Conservation (phyloP, 1,140 invertebrate genomes). For the Pygmarrhopalites habei region DNA sequence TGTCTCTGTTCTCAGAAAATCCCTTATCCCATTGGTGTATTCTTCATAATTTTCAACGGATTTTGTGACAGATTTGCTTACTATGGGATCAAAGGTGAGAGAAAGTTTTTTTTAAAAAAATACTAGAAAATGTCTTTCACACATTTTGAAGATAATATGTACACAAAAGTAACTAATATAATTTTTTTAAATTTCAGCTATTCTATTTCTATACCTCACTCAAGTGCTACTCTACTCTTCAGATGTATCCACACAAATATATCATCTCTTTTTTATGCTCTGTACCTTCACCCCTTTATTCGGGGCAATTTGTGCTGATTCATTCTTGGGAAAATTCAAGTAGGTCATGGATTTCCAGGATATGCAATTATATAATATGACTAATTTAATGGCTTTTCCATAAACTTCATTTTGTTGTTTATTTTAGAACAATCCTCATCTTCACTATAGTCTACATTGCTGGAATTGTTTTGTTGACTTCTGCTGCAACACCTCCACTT, state of each 20-base stretch:
- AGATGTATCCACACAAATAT: slow-evolving; percentile 65
- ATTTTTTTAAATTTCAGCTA: slow-evolving; percentile 64
- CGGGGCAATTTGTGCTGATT: slow-evolving; percentile 73
- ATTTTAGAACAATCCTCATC: slow-evolving; percentile 70
- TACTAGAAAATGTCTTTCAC: background rate
- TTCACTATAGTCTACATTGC: slow-evolving; percentile 77
- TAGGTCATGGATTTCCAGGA: slow-evolving; percentile 40
- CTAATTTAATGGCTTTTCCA: background rate
- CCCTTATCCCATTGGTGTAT: background rate
- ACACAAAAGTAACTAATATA: background rate
- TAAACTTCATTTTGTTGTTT: background rate
- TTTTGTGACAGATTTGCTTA: slow-evolving; percentile 94
- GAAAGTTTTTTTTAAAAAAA: background rate
- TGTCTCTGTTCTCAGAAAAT: background rate
- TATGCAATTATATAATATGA: background rate
- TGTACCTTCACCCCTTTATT: slow-evolving; percentile 55
- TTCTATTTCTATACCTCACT: slow-evolving; percentile 70
- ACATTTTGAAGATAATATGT: background rate
- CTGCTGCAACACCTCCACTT: slow-evolving; percentile 53
- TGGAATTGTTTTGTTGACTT: slow-evolving; percentile 71
- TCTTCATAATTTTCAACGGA: slow-evolving; percentile 87
- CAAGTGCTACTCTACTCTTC: slow-evolving; percentile 58
- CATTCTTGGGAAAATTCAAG: slow-evolving; percentile 74
- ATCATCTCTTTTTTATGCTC: slow-evolving; percentile 71
- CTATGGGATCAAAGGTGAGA: slow-evolving; percentile 74